Conservation (phyloP, 2,113 vertebrate genomes). For the Oenanthe oenanthe region DNA sequence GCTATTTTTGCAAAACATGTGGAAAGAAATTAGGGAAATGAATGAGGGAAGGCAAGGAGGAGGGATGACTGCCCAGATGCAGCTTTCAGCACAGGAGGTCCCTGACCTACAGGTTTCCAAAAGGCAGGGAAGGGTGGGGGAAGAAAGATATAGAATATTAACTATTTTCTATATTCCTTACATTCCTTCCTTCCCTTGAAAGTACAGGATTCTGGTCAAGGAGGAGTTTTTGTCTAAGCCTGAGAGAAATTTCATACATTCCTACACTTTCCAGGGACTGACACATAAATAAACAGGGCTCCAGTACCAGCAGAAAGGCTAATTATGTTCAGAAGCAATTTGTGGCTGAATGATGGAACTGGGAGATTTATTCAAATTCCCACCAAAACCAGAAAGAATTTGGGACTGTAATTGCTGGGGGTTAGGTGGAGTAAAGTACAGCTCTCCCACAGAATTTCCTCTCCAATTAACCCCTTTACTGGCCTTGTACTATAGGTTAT, state of each 20-base stretch:
- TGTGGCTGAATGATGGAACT: background rate
- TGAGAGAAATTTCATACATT: background rate
- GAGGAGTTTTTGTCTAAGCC: background rate
- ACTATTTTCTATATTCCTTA: background rate
- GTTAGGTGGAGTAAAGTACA: background rate
- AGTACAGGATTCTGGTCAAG: background rate
- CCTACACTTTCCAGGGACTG: background rate
- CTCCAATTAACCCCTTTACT: background rate
- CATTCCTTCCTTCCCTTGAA: background rate
- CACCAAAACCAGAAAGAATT: background rate
- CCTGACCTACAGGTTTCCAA: accelerated
- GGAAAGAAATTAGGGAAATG: background rate
- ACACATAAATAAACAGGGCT: background rate
- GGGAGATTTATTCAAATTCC: background rate
- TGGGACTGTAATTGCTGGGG: background rate
- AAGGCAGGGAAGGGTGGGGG: background rate
- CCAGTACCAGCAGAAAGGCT: background rate
- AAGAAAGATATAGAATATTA: background rate
- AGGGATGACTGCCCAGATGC: background rate
- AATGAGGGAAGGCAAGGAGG: background rate
- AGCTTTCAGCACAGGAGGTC: background rate
- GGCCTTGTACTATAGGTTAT: background rate
- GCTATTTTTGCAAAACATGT: background rate
- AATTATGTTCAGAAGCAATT: background rate
- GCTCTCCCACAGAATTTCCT: background rate